phyloP scores from a whole-genome alignment of 2,888 invertebrate genomes.

The Pristionchus fissidentatus region DNA sequence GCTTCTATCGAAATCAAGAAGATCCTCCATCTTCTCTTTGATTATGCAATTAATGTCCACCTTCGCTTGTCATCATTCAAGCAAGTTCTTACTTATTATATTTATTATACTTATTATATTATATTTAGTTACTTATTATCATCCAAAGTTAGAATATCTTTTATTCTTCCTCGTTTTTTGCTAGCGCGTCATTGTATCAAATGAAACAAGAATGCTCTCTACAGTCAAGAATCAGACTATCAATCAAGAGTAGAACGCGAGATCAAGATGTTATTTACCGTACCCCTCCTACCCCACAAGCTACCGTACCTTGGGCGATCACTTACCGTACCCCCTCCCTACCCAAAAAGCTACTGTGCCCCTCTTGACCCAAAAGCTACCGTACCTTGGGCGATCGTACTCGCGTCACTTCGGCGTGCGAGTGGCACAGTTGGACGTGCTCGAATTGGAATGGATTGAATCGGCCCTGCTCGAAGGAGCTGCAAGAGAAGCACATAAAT shows the following conservation, averaged over 20 bases:
- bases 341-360: no score
- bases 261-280: no score
- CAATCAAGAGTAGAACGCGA: no score
- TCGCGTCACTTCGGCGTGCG: constrained; percentile 86
- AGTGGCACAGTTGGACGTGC: constrained; percentile 93
- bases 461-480: constrained; percentile 75
- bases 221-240: no score
- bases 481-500: constrained; percentile 24
- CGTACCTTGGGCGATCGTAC: constrained; percentile 88
- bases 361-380: not conserved
- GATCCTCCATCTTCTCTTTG: not conserved
- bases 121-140: no score
- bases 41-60: not conserved
- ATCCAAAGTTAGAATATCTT: no score
- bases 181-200: no score
- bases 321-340: not conserved
- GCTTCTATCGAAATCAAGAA: no score
- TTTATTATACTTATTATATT: no score
- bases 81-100: no score
- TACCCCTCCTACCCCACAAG: not conserved
- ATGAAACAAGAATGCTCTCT: no score
- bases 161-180: no score
- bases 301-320: not conserved
- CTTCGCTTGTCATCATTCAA: not conserved
- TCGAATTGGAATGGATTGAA: constrained; percentile 91